Evolutionary conservation across 92 coral and sea anemone species (phyloP).

Genomic region (Palythoa caribaeorum): DNA sequence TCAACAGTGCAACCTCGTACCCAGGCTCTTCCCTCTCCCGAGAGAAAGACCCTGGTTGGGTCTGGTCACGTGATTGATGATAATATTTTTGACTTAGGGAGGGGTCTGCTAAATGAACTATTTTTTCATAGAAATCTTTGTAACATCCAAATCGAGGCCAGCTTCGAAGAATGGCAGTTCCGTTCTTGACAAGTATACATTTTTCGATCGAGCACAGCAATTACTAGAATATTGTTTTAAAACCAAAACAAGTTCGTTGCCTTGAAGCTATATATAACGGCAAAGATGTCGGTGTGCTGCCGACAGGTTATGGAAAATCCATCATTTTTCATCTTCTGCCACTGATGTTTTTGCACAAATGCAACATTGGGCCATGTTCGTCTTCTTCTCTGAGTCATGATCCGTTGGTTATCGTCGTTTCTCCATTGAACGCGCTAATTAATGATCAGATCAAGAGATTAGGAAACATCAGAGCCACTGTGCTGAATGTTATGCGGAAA

Average conservation of each 20-base stretch:
- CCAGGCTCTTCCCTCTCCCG: too few relatives aligned
- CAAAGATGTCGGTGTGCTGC: conserved; percentile 64
- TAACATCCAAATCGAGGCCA: conserved; percentile 29
- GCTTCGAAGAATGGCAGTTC: conserved; percentile 16
- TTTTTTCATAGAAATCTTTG: conserved; percentile 20
- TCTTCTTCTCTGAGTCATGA: too few relatives aligned
- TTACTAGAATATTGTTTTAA: conserved; percentile 50
- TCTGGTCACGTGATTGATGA: conserved; percentile 5
- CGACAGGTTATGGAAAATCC: conserved; percentile 57
- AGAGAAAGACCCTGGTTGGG: neutral
- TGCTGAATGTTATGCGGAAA: too few relatives aligned
- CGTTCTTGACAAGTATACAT: conserved; percentile 58
- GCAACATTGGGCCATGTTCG: neutral
- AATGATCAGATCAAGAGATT: too few relatives aligned
- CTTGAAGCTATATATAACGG: conserved; percentile 54
- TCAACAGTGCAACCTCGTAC: too few relatives aligned
- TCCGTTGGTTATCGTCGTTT: too few relatives aligned
- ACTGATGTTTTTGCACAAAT: conserved; percentile 44
- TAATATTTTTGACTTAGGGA: conserved; percentile 13
- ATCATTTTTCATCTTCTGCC: conserved; percentile 52
- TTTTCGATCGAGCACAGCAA: conserved; percentile 47
- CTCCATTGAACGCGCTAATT: too few relatives aligned
- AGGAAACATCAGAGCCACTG: too few relatives aligned
- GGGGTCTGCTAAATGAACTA: conserved; percentile 18
- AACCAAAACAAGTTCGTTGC: conserved; percentile 54